A percentile compares a stretch with the other conserved stretches of the same genome.
These are phyloP conservation scores for Hydrolagus colliei DNA, from an alignment of 2,797 vertebrate genomes.

Conservation along the genomic window DNA sequence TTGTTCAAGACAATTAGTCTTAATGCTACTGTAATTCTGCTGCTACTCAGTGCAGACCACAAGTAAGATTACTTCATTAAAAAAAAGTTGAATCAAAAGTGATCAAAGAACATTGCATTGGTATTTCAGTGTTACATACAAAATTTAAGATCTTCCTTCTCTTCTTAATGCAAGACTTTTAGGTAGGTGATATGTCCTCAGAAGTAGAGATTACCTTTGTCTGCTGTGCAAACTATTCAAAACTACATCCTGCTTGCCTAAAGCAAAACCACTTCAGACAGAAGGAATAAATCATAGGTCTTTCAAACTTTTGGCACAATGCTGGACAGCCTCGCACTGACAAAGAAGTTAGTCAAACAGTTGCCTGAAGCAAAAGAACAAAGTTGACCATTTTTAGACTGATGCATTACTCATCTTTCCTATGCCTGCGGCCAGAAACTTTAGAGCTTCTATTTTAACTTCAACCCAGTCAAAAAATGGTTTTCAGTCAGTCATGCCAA, in stretches of 20 bases:
- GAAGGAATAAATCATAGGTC: neutral
- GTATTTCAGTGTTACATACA: neutral
- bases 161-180: neutral
- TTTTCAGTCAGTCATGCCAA: conserved; percentile 36
- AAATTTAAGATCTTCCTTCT: neutral
- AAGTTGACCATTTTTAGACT: conserved; percentile 25
- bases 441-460: conserved; percentile 36
- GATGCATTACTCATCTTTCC: conserved; percentile 36
- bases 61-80: neutral
- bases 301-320: conserved; percentile 33
- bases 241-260: conserved; percentile 15
- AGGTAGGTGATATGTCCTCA: neutral
- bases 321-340: conserved; percentile 17
- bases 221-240: neutral
- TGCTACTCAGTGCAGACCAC: neutral
- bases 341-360: conserved; percentile 34
- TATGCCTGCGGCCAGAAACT: conserved; percentile 37
- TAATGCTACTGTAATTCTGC: neutral
- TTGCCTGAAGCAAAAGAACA: conserved; percentile 34
- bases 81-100: neutral
- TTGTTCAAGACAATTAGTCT: neutral
- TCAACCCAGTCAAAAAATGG: conserved; percentile 28
- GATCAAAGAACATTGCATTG: neutral
- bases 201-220: conserved; percentile 17
- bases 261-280: conserved; percentile 35